A percentile compares a stretch with the other conserved stretches of the same genome.
Evolutionary conservation across 92 coral and sea anemone genomes (phyloP).

Genomic region (Parazoanthus darwini): DNA sequence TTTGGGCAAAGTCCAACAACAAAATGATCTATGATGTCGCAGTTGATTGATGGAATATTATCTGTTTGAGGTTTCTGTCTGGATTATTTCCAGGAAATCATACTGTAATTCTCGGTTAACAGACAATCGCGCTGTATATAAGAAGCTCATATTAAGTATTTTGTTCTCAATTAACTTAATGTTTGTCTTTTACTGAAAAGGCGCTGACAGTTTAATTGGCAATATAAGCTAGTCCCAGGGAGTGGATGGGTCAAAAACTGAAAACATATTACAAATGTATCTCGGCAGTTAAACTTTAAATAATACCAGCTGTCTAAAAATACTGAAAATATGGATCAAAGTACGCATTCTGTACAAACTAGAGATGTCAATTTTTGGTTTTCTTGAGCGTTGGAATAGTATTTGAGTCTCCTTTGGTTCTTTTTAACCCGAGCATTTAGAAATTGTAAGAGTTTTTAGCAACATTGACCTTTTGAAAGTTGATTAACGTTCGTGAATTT

Average conservation of each 20-base stretch:
- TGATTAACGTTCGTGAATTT: background rate
- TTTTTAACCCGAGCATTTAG: background rate
- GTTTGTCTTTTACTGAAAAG: constrained; percentile 12
- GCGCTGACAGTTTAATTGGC: constrained; percentile 41
- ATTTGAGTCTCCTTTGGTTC: background rate
- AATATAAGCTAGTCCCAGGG: background rate
- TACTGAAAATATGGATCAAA: background rate
- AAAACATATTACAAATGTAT: background rate
- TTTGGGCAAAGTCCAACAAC: constrained; percentile 29
- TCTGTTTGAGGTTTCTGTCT: constrained; percentile 5
- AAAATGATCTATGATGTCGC: background rate
- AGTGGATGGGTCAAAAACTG: background rate
- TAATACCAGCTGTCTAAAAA: constrained; percentile 14
- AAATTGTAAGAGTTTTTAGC: background rate
- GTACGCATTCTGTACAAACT: background rate
- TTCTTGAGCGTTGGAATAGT: background rate
- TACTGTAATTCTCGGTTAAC: background rate
- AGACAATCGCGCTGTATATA: background rate
- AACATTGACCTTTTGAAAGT: constrained; percentile 26
- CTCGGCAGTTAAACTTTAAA: constrained; percentile 5
- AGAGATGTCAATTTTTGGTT: background rate
- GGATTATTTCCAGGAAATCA: constrained; percentile 33
- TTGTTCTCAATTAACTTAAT: constrained; percentile 35
- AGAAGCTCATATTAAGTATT: constrained; percentile 19
- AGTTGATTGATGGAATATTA: constrained; percentile 10